phyloP scores from a whole-genome alignment of 2,888 invertebrate genomes.

The Hirtodrosophila histrioides region DNA sequence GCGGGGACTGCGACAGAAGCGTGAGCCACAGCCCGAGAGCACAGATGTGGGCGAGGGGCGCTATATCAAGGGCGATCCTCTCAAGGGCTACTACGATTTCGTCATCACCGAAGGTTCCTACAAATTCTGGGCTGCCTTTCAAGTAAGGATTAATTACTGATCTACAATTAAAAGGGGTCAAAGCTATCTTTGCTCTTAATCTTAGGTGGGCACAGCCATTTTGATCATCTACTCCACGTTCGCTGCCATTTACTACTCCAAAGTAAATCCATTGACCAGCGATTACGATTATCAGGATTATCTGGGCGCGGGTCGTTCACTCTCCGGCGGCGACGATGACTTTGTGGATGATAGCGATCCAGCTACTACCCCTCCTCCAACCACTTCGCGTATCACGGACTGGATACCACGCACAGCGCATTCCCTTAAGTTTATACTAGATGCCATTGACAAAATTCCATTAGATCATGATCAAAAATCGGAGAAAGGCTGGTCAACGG shows the following conservation, averaged over 20 bases:
- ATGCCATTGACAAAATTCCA: slow-evolving; percentile 84
- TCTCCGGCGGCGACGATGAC: slow-evolving; percentile 84
- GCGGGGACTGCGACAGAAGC: slow-evolving; percentile 58
- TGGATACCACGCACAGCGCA: slow-evolving; percentile 82
- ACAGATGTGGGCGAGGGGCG: slow-evolving; percentile 82
- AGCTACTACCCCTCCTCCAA: slow-evolving; percentile 13
- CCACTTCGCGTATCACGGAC: slow-evolving; percentile 58
- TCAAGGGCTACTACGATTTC: slow-evolving; percentile 93
- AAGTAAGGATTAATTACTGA: slow-evolving; percentile 85
- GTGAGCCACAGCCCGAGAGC: slow-evolving; percentile 30
- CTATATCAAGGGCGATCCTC: slow-evolving; percentile 87
- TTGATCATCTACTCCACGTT: slow-evolving; percentile 93
- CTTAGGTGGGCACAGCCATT: slow-evolving; percentile 91
- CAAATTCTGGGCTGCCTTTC: slow-evolving; percentile 95
- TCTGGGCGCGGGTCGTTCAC: slow-evolving; percentile 88
- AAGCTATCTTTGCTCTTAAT: background rate
- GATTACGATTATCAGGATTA: slow-evolving; percentile 92
- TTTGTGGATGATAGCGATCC: slow-evolving; percentile 76
- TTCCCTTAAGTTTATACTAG: slow-evolving; percentile 83
- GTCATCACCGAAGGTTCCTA: slow-evolving; percentile 94
- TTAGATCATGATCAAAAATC: slow-evolving; percentile 57
- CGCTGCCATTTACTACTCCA: slow-evolving; percentile 94
- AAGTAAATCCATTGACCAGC: slow-evolving; percentile 92
- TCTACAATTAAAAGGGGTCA: background rate
- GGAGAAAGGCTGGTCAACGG: slow-evolving; percentile 59